Evolutionary conservation across 2,797 vertebrate species (phyloP).

Genomic region (Phylloscopus collybita): DNA sequence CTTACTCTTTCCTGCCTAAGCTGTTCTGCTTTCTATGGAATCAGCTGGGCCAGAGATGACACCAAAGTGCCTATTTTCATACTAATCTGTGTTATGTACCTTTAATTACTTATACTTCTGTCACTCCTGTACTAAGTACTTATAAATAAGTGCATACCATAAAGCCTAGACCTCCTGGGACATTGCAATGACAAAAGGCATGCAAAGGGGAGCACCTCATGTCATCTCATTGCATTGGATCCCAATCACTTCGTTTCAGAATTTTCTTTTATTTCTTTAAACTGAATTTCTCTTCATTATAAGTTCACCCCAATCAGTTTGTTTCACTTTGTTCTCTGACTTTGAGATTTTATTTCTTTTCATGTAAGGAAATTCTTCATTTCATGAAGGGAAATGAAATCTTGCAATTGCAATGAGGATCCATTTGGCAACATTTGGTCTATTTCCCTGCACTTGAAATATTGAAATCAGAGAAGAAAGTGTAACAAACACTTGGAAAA

Average conservation of each 20-base stretch:
- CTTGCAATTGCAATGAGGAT: rapidly evolving
- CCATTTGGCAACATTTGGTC: rapidly evolving
- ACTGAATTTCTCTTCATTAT: neutral
- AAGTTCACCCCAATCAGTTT: neutral
- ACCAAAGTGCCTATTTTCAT: neutral
- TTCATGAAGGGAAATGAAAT: neutral
- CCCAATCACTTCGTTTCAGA: neutral
- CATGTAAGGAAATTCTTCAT: neutral
- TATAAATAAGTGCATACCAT: neutral
- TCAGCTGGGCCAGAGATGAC: rapidly evolving
- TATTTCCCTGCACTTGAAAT: neutral
- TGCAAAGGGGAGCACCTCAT: neutral
- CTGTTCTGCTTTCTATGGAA: neutral
- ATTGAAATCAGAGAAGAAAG: neutral
- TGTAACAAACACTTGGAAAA: neutral
- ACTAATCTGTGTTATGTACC: neutral
- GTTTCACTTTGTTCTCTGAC: neutral
- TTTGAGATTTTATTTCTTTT: neutral
- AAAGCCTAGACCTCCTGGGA: neutral
- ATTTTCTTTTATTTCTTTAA: neutral
- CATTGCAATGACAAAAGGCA: neutral
- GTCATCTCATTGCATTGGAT: neutral
- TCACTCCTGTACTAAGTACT: neutral
- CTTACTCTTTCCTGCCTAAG: neutral
- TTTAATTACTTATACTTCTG: neutral